Base-by-base conservation (phyloP, 2,888 invertebrate species). In the Phyllotreta striolata region DNA sequence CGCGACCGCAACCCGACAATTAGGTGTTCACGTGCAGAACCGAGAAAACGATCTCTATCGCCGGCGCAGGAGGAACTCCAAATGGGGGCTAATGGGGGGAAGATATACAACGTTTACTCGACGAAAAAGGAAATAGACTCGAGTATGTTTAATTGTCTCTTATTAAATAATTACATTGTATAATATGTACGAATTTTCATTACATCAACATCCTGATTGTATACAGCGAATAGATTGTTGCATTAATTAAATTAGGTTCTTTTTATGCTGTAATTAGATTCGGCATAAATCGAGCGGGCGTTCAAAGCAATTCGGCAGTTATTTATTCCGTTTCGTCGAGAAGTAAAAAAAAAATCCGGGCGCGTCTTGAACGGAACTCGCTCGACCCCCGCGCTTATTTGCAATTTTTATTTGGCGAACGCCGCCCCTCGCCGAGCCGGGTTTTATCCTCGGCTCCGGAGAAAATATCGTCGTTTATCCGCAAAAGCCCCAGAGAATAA, bases 11-110 rank as follows among this genome's bases (percentile, higher is more conserved):
- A 71, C 71, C 70, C 68, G 68, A 72, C 73, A 76, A 77, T 77
- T 77, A 76, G 69, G 70, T 70, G 74, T 75, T 77, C 77, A 74
- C 77, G 76, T 76, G 75, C 72, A 77, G 74, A 75, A 74, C 74
- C 51, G 55, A 35, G 77, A 73, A 74, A 74, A 73, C 75, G 77
- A 78, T 77, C 74, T 73, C 72, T 69, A 72, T 69, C 71, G 73
- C 73, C 73, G 77, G 47, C 34, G 24, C 34, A 49, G 5, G 9
- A 7, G 47, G n/a, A 14, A 38, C 37, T 37, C 39, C 7, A 47
- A 49, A 40, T 6, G 54, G 14, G 39, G 8, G 55, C n/a, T 1
- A 43, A 34, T 51, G 34, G 9, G 9, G n/a, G 10, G 24, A n/a
- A 35, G 35, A 24, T 24, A 24, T 24, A 24, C 24, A 34, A 47